Base-by-base conservation (phyloP, 2,888 invertebrate genomes). In the Chaitophorus viminalis region DNA sequence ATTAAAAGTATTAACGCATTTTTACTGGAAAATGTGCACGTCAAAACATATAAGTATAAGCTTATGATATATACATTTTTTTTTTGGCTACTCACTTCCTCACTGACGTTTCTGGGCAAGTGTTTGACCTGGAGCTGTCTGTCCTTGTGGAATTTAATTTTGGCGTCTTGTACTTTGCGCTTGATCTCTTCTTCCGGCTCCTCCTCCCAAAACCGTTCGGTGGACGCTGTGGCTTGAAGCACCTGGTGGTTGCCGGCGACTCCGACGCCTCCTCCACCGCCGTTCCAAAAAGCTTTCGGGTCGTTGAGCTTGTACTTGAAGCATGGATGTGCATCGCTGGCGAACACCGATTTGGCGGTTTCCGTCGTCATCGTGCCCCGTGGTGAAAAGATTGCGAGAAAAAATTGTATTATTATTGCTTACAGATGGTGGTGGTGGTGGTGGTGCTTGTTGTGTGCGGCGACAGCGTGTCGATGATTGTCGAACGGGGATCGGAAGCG, bases 81-180 rank as follows among this genome's bases (percentile, higher is more conserved):
- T 46, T 4, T 8, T 46, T 46, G 4, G 31, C 29, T 70, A 90
- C 90, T 87, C 72, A 91, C 92, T 91, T 92, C 91, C 90, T 92
- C 91, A 14, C 91, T 91, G 78, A 91, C 91, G 90, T 92, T 92
- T 65, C 92, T 90, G 17, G 92, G 92, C 85, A 92, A 90, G 90
- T 92, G 91, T 89, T 92, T 91, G 81, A 92, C 91, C 89, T 91
- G 91, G 36, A 92, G 90, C 88, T 91, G 91, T 31, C 92, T 90
- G 77, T 92, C 91, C 88, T 90, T 90, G 90, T 92, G 92, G 89
- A 92, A 92, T 89, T 91, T 91, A 70, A 91, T 89, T 89, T 91
- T 91, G 72, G 91, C 90, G 82, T 91, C 91, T 85, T 91, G 90
- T 36, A 91, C 90, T 82, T 91, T 90, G 89, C 91, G 91, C 89